These are phyloP conservation scores for Plebejus melissa DNA, from an alignment of 2,888 invertebrate species.

Conservation along the genomic window DNA sequence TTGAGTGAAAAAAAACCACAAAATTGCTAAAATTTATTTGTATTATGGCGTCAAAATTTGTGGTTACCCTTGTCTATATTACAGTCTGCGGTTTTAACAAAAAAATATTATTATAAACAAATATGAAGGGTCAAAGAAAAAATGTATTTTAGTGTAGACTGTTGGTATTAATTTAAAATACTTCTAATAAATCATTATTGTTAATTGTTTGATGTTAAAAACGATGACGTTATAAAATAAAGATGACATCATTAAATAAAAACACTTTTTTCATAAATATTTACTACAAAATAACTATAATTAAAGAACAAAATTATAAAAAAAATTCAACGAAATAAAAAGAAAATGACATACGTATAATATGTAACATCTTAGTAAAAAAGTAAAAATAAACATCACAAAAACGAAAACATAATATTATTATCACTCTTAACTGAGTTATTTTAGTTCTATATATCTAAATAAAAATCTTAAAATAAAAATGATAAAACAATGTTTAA, in stretches of 20 bases:
- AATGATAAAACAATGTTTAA: neutral
- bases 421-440: neutral
- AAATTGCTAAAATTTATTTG: neutral
- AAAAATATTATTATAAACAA: neutral
- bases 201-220: no score
- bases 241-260: neutral
- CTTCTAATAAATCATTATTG: no score
- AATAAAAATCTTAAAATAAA: neutral
- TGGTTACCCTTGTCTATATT: constrained; percentile 2
- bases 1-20: constrained; percentile 3
- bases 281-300: neutral
- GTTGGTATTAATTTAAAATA: no score
- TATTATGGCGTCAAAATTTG: constrained; percentile 5
- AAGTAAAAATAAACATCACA: neutral
- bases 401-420: neutral
- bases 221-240: neutral
- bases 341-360: neutral
- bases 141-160: neutral
- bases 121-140: neutral
- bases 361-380: no score
- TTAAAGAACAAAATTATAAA: neutral
- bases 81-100: neutral
- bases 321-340: neutral
- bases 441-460: no score
- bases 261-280: neutral